Conservation (phyloP, 2,797 vertebrate species). For the Melanotaenia boesemani region DNA sequence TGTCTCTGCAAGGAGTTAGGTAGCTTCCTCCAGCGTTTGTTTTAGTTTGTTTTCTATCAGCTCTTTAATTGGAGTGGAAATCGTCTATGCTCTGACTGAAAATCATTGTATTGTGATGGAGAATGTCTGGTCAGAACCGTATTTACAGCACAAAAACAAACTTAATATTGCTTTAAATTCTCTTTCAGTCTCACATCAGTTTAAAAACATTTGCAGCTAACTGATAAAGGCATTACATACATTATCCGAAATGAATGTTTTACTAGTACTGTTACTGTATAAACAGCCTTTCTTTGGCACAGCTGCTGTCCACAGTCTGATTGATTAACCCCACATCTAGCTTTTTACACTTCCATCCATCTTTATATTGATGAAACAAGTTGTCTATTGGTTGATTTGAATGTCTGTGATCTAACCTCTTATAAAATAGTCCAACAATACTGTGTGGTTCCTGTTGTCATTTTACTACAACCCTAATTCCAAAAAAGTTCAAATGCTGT, state of each 20-base stretch:
- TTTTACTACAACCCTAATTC: not conserved
- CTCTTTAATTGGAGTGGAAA: too few species aligned
- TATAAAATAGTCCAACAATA: not conserved
- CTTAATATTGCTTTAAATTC: too few species aligned
- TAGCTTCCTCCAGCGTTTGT: too few species aligned
- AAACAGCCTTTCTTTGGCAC: not conserved
- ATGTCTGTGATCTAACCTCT: constrained; percentile 15
- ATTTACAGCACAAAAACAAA: not conserved
- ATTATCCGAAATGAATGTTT: not conserved
- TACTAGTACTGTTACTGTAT: not conserved
- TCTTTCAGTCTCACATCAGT: too few species aligned
- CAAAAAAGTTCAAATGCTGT: too few species aligned
- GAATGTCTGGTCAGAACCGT: not conserved
- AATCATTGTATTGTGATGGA: too few species aligned
- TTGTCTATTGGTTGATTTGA: not conserved
- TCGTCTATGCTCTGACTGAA: not conserved
- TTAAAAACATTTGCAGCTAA: too few species aligned
- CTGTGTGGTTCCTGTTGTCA: not conserved
- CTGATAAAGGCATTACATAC: not conserved
- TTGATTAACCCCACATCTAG: not conserved
- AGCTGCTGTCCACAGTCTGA: too few species aligned
- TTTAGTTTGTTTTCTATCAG: too few species aligned
- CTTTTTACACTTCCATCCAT: not conserved
- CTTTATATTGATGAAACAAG: not conserved
- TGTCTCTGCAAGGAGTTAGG: too few species aligned